phyloP scores from a whole-genome alignment of 2,113 vertebrate species.

The Syrmaticus mikado region DNA sequence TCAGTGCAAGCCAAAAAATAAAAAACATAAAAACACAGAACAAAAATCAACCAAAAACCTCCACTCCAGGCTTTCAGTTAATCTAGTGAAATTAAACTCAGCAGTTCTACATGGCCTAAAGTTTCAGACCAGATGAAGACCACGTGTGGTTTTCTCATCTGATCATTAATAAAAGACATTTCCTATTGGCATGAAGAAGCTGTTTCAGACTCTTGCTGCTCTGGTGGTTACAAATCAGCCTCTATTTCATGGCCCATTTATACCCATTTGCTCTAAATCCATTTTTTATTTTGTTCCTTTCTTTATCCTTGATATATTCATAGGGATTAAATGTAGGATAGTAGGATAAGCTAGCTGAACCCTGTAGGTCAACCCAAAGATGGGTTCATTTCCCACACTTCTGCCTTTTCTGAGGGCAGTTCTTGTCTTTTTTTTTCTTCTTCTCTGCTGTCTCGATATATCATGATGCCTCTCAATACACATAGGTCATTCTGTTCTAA shows the following conservation, averaged over 20 bases:
- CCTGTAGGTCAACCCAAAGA: not conserved
- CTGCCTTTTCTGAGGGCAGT: not conserved
- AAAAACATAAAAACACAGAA: not conserved
- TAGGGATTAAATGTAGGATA: not conserved
- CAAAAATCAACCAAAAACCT: not conserved
- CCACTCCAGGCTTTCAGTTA: not conserved
- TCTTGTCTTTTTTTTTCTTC: not conserved
- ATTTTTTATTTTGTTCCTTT: not conserved
- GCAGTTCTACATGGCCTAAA: not conserved
- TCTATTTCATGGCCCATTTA: not conserved
- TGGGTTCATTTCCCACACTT: accelerated
- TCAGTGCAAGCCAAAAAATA: not conserved
- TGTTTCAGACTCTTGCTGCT: not conserved
- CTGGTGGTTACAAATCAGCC: not conserved
- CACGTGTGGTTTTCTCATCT: not conserved
- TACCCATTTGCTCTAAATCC: not conserved
- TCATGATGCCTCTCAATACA: not conserved
- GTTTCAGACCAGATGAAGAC: not conserved
- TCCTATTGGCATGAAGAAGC: not conserved
- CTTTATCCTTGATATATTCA: not conserved
- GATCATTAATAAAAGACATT: not conserved
- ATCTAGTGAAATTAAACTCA: not conserved
- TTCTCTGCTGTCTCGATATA: not conserved
- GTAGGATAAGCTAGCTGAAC: not conserved
- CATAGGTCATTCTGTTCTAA: not conserved